Conservation (phyloP, 1,140 invertebrate species). For the Augochlora pura region DNA sequence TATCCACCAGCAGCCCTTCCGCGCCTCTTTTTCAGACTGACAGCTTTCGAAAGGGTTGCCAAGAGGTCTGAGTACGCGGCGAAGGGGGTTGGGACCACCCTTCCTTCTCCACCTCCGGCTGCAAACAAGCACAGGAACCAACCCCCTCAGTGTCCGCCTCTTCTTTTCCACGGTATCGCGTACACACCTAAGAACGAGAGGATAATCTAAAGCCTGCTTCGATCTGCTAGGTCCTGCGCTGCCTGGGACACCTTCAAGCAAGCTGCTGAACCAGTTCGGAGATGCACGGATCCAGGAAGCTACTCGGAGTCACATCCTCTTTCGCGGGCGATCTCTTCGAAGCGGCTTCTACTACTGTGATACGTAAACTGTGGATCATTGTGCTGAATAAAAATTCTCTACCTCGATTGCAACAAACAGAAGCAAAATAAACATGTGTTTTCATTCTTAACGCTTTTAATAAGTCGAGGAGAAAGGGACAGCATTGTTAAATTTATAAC, state of each 20-base stretch:
- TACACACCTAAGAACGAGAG: background rate
- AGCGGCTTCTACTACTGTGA: too few relatives aligned
- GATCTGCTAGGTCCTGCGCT: background rate
- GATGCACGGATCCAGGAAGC: too few relatives aligned
- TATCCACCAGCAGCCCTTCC: constrained; percentile 44
- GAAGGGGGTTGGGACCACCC: background rate
- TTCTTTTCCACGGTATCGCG: constrained; percentile 5
- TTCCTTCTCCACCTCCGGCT: constrained; percentile 6
- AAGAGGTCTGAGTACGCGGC: constrained; percentile 35
- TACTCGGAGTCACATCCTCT: too few relatives aligned
- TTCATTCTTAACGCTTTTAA: too few relatives aligned
- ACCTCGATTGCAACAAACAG: too few relatives aligned
- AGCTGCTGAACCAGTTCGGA: too few relatives aligned
- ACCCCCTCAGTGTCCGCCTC: background rate
- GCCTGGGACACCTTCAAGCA: background rate
- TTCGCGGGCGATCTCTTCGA: too few relatives aligned
- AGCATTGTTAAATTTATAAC: too few relatives aligned
- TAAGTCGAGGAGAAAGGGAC: too few relatives aligned
- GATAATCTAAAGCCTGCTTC: background rate
- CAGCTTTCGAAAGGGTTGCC: constrained; percentile 42
- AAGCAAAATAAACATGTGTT: too few relatives aligned
- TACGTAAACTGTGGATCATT: too few relatives aligned
- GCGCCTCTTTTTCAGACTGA: constrained; percentile 36
- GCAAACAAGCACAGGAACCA: background rate
- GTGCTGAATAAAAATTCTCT: too few relatives aligned